Evolutionary conservation across 2,113 vertebrate species (phyloP).

Genomic region (Gymnorhina tibicen): DNA sequence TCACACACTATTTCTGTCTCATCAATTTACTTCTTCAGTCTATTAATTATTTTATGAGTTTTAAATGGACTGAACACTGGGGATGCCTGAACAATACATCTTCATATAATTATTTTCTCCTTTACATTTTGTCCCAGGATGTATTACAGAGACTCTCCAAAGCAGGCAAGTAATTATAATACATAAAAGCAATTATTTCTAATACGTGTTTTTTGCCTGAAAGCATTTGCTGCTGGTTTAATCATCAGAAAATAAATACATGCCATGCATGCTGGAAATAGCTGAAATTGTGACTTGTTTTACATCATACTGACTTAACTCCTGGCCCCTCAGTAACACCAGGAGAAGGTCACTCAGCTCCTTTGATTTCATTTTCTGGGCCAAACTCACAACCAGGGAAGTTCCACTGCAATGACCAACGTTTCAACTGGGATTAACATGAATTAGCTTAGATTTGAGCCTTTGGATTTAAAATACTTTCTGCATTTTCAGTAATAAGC

Average conservation of each 20-base stretch:
- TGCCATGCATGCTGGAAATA: background rate
- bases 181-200: background rate
- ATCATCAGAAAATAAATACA: background rate
- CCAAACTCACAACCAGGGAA: background rate
- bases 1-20: background rate
- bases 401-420: background rate
- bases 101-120: background rate
- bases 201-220: background rate
- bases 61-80: background rate
- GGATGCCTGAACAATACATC: background rate
- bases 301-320: background rate
- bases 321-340: background rate
- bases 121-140: background rate
- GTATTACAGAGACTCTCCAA: background rate
- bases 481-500: background rate
- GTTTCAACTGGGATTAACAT: background rate
- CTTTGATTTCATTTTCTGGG: background rate
- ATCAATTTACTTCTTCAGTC: background rate
- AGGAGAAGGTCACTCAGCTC: background rate
- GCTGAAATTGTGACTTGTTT: background rate
- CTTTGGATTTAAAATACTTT: background rate
- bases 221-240: background rate
- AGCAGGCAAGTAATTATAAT: background rate
- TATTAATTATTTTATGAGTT: background rate
- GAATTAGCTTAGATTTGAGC: background rate